phyloP scores from a whole-genome alignment of 2,888 invertebrate species.

The Pachydiplax longipennis region DNA sequence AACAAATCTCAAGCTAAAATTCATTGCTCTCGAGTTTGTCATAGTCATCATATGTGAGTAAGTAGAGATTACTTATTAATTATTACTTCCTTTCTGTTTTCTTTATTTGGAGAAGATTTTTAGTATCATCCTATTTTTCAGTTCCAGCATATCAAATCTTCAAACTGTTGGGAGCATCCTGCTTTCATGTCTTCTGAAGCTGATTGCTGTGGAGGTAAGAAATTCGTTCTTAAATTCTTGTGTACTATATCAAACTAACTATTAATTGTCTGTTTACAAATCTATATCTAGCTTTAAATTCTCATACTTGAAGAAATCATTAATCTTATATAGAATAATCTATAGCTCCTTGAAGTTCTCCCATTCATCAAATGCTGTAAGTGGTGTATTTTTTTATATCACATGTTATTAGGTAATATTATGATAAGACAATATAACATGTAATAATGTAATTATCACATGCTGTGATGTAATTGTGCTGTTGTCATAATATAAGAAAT shows the following conservation, averaged over 20 bases:
- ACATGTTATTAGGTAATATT: too few relatives aligned
- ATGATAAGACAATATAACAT: too few relatives aligned
- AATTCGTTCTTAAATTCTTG: neutral
- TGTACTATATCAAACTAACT: neutral
- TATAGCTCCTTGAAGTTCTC: too few relatives aligned
- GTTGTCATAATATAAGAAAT: too few relatives aligned
- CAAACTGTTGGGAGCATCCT: conserved; percentile 74
- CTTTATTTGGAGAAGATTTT: neutral
- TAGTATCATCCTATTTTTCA: conserved; percentile 56
- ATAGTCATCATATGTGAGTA: conserved; percentile 82
- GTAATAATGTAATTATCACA: too few relatives aligned
- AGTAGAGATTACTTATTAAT: conserved; percentile 61
- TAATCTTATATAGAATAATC: too few relatives aligned
- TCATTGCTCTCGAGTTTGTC: conserved; percentile 81
- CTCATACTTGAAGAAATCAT: too few relatives aligned
- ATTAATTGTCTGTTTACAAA: too few relatives aligned
- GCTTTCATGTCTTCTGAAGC: conserved; percentile 73
- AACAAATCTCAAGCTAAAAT: conserved; percentile 83
- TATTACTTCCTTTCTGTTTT: neutral
- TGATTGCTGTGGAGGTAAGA: conserved; percentile 68
- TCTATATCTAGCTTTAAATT: too few relatives aligned
- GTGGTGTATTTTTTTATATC: too few relatives aligned
- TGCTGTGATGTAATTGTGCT: too few relatives aligned
- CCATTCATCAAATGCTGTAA: too few relatives aligned
- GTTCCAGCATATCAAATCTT: conserved; percentile 69